Evolutionary conservation across 2,113 vertebrate species (phyloP).

Genomic region (Chiloscyllium plagiosum): DNA sequence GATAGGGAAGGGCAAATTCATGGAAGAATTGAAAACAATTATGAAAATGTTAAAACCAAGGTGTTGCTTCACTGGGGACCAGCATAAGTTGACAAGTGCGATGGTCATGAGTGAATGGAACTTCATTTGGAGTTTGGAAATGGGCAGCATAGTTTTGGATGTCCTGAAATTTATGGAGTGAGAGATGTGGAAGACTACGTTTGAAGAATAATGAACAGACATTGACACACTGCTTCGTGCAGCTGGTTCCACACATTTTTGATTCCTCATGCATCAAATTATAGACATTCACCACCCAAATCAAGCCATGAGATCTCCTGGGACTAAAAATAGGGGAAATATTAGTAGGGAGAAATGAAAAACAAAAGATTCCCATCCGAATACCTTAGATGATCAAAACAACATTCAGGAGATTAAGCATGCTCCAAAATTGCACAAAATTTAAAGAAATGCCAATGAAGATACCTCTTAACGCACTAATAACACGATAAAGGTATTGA

Average conservation of each 20-base stretch:
- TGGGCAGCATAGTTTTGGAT: not conserved
- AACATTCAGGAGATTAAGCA: not conserved
- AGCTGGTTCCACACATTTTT: not conserved
- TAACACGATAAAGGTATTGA: not conserved
- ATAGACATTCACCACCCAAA: not conserved
- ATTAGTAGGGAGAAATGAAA: not conserved
- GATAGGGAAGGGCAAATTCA: not conserved
- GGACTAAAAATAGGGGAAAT: not conserved
- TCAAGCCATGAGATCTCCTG: no score
- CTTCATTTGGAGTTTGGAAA: not conserved
- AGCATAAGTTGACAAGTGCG: not conserved
- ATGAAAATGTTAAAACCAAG: not conserved
- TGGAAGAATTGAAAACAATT: not conserved
- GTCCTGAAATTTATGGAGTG: not conserved
- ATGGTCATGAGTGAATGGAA: not conserved
- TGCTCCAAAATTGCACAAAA: not conserved
- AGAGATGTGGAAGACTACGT: not conserved
- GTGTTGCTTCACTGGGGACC: no score
- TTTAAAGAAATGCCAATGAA: not conserved
- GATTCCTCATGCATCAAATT: not conserved
- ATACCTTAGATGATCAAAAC: not conserved
- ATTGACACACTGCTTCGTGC: not conserved
- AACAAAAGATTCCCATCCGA: not conserved
- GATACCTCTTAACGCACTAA: no score
- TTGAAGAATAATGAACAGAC: not conserved